Evolutionary conservation across 2,113 vertebrate genomes (phyloP).

Genomic region (Hippocampus guttulatus): DNA sequence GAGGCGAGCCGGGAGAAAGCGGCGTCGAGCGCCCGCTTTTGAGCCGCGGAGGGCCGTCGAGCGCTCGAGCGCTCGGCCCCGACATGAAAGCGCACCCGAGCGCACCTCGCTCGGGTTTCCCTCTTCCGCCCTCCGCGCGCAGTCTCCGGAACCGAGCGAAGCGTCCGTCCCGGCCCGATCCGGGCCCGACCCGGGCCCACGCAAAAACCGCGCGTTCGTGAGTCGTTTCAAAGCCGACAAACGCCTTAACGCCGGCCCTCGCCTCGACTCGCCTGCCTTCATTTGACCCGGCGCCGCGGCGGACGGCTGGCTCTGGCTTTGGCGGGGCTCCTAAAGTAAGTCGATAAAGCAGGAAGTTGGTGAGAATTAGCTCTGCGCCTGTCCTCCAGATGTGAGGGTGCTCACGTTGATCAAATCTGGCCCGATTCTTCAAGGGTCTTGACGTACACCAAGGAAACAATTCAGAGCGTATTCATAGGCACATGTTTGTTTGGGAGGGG

Average conservation of each 20-base stretch:
- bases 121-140: slow-evolving; percentile 30
- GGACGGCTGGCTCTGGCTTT: slow-evolving; percentile 34
- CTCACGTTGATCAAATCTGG: slow-evolving; percentile 42
- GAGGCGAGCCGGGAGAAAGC: slow-evolving; percentile 64
- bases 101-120: slow-evolving; percentile 73
- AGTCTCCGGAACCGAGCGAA: not conserved
- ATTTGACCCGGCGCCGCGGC: slow-evolving; percentile 32
- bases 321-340: slow-evolving; percentile 36
- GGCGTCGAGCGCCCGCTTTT: slow-evolving; percentile 71
- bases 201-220: slow-evolving; percentile 78
- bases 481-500: too few species aligned
- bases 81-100: slow-evolving; percentile 66
- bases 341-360: slow-evolving; percentile 51
- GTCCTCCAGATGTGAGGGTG: slow-evolving; percentile 63
- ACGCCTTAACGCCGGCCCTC: slow-evolving; percentile 51
- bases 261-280: slow-evolving; percentile 46
- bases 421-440: slow-evolving; percentile 28
- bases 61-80: slow-evolving; percentile 71
- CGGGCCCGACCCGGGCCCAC: slow-evolving; percentile 69
- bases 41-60: slow-evolving; percentile 64
- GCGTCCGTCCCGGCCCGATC: slow-evolving; percentile 74
- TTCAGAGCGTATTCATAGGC: not conserved
- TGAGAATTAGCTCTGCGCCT: slow-evolving; percentile 52
- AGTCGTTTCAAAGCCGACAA: slow-evolving; percentile 66
- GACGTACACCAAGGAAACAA: not conserved